A percentile compares a stretch with the other conserved stretches of the same genome.
Evolutionary conservation across 2,888 invertebrate genomes (phyloP).

Genomic region (Vesta saturnalis): DNA sequence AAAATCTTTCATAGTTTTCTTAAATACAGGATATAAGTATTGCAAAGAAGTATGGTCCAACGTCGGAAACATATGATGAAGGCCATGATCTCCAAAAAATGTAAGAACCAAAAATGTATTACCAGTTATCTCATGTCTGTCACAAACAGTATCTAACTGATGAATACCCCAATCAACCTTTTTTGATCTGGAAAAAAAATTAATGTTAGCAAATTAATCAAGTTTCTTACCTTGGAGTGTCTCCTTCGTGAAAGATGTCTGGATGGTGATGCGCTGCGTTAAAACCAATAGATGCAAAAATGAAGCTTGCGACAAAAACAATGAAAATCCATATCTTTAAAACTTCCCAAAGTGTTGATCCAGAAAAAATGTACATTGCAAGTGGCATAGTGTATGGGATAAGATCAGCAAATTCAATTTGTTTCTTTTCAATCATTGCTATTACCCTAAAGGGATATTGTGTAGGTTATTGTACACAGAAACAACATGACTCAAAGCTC

Average conservation of each 20-base stretch:
- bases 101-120: slow-evolving; percentile 75
- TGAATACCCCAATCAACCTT: slow-evolving; percentile 78
- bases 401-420: slow-evolving; percentile 5
- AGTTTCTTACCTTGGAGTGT: slow-evolving; percentile 66
- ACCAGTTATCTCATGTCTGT: slow-evolving; percentile 73
- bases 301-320: slow-evolving; percentile 66
- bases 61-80: slow-evolving; percentile 85
- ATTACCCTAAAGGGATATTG: background rate
- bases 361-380: slow-evolving; percentile 46
- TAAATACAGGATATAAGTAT: slow-evolving; percentile 70
- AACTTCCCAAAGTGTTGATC: slow-evolving; percentile 55
- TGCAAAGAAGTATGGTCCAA: slow-evolving; percentile 79
- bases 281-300: slow-evolving; percentile 71
- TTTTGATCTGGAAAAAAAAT: slow-evolving; percentile 44
- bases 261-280: slow-evolving; percentile 84
- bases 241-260: slow-evolving; percentile 80
- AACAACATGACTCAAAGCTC: background rate
- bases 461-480: background rate
- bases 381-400: slow-evolving; percentile 42
- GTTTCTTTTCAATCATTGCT: background rate
- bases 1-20: slow-evolving; percentile 73
- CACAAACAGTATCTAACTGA: slow-evolving; percentile 79
- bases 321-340: slow-evolving; percentile 68
- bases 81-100: slow-evolving; percentile 79
- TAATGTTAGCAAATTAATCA: too few relatives aligned